Percentiles rank a stretch among this genome's conserved stretches.
Evolutionary conservation across 2,113 vertebrate species (phyloP).

Genomic region (Clarias magur): DNA sequence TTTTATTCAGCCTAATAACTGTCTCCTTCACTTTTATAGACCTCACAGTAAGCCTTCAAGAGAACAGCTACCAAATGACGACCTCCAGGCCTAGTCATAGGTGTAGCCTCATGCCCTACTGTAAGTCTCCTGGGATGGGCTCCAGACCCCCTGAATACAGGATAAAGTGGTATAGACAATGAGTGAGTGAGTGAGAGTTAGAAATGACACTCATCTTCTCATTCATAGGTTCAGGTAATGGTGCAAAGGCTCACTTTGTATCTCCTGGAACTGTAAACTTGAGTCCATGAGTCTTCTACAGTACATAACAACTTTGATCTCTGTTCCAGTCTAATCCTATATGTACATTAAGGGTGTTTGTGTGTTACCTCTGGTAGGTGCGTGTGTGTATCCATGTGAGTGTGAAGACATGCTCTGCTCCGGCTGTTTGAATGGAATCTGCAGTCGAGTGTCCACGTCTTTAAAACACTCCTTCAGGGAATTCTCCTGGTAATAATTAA

Average conservation of each 20-base stretch:
- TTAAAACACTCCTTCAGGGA: slow-evolving; percentile 91
- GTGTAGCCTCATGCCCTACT: too few species aligned
- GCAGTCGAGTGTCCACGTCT: slow-evolving; percentile 81
- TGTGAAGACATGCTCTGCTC: slow-evolving; percentile 68
- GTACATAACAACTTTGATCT: background rate
- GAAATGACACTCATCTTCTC: background rate
- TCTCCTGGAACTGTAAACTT: background rate
- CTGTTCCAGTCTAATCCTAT: background rate
- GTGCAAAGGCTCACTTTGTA: background rate
- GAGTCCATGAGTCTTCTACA: background rate
- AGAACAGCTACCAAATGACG: too few species aligned
- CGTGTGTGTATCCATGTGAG: slow-evolving; percentile 43
- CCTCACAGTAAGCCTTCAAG: too few species aligned
- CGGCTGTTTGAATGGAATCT: slow-evolving; percentile 82
- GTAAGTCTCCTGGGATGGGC: too few species aligned
- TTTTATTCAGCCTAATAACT: too few species aligned
- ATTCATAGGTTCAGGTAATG: background rate
- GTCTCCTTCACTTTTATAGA: too few species aligned
- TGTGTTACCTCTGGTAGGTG: slow-evolving; percentile 67
- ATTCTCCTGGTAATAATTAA: slow-evolving; percentile 85
- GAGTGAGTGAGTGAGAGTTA: background rate
- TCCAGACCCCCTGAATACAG: too few species aligned
- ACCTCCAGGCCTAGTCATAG: too few species aligned
- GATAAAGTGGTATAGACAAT: too few species aligned
- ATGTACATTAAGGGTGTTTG: background rate